Base-by-base conservation (phyloP, 2,113 vertebrate species). In the Erpornis zantholeuca region DNA sequence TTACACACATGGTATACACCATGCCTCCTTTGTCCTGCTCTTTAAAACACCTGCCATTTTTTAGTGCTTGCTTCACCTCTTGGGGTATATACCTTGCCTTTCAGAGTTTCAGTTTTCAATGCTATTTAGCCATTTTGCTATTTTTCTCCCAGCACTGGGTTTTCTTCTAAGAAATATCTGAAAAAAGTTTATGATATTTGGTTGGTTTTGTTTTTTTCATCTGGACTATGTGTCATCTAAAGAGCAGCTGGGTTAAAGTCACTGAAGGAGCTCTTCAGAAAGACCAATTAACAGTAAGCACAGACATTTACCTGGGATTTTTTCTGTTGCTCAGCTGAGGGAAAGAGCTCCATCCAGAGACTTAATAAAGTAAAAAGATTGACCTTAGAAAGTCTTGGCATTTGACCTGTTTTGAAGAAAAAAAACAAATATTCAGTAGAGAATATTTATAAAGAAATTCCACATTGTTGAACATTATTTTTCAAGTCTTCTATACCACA, bases 271-370 rank as follows among this genome's bases (percentile, higher is more conserved):
- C 21, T 63, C 38, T 61, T 94, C 75, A 90, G 65, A 81, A 94
- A 92, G n/a, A 54, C 12, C 35, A 90, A 7, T 6, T 57, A 85
- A 80, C 1, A 8, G 28, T 21, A 96, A 95, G 69, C 3, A 4
- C 10, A 61, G 36, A 68, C 63, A 77, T 86, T 96, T 98, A 98
- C 98, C 96, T 97, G 95, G 12, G 94, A 82, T 94, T 97, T 98
- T 63, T 96, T 97, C 71, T 94, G 98, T 40, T 96, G 78, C 61
- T 97, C 94, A 38, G 88, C 68, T 1, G 96, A 98, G 44, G 99
- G 99, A 77, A 99, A 99, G 59, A 99, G 97, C 91, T 99, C 99
- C 99, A 99, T 99, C 99, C 99, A 99, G 76, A 99, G 97, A 92
- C 99, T 99, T 92, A 99, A 91, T 84, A 99, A 93, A 40, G 99